Evolutionary conservation across 2,888 invertebrate species (phyloP).

Genomic region (Embidobia sp.): DNA sequence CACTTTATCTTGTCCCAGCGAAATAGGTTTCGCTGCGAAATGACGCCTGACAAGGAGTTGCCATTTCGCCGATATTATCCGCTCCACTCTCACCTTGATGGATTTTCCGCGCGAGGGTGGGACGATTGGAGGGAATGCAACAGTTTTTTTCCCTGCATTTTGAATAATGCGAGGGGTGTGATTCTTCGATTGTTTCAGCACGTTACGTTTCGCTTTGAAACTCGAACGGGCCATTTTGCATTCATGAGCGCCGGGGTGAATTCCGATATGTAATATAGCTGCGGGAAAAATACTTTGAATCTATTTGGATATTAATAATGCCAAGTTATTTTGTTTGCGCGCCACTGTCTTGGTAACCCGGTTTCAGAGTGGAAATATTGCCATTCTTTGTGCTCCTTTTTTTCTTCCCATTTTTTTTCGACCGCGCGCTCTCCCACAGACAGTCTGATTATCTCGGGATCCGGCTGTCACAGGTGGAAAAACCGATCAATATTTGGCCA

Average conservation of each 20-base stretch:
- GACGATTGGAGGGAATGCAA: slow-evolving; percentile 24
- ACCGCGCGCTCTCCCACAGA: too few species aligned
- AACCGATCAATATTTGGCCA: too few species aligned
- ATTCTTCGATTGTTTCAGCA: slow-evolving; percentile 53
- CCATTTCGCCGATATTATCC: slow-evolving; percentile 52
- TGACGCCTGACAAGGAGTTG: slow-evolving; percentile 51
- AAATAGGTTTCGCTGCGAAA: slow-evolving; percentile 56
- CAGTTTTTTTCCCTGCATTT: slow-evolving; percentile 28
- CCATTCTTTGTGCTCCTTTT: too few species aligned
- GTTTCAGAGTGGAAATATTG: too few species aligned
- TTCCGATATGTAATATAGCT: slow-evolving; percentile 38
- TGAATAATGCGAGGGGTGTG: slow-evolving; percentile 57
- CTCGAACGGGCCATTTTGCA: slow-evolving; percentile 45
- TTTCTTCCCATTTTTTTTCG: too few species aligned
- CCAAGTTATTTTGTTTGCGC: background rate
- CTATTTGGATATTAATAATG: slow-evolving; percentile 39
- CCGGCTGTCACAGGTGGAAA: too few species aligned
- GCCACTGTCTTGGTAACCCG: background rate
- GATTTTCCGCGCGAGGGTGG: slow-evolving; percentile 50
- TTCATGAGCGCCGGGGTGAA: slow-evolving; percentile 41
- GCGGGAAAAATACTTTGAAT: slow-evolving; percentile 41
- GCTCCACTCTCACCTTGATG: slow-evolving; percentile 42
- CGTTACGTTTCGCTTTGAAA: slow-evolving; percentile 51
- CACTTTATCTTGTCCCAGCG: slow-evolving; percentile 58
- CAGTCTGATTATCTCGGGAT: too few species aligned